phyloP scores from a whole-genome alignment of 2,888 invertebrate species.

The Gymnocheta viridis region DNA sequence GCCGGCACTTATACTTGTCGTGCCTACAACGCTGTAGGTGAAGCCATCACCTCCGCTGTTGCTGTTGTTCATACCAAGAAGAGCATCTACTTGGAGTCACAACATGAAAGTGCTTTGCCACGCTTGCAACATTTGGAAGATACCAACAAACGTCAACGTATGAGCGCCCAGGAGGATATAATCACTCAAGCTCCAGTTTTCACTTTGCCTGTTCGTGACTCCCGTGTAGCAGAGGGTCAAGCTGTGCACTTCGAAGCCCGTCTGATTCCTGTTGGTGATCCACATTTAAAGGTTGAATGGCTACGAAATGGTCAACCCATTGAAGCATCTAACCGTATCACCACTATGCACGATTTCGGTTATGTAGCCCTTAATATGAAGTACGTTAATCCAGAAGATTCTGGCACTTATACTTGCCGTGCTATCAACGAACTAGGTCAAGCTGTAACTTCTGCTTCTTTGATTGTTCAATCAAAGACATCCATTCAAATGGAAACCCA shows the following conservation, averaged over 20 bases:
- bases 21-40: slow-evolving; percentile 94
- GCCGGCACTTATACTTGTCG: slow-evolving; percentile 97
- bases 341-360: slow-evolving; percentile 98
- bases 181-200: slow-evolving; percentile 95
- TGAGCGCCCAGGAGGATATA: slow-evolving; percentile 89
- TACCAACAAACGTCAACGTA: slow-evolving; percentile 88
- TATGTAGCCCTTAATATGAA: slow-evolving; percentile 98
- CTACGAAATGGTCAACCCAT: slow-evolving; percentile 94
- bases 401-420: slow-evolving; percentile 97
- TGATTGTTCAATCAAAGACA: slow-evolving; percentile 94
- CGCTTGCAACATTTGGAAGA: slow-evolving; percentile 92
- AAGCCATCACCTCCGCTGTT: slow-evolving; percentile 95
- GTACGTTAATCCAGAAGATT: slow-evolving; percentile 96
- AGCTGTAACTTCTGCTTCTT: slow-evolving; percentile 95
- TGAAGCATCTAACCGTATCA: slow-evolving; percentile 94
- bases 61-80: slow-evolving; percentile 92
- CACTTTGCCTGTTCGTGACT: slow-evolving; percentile 94
- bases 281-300: slow-evolving; percentile 96
- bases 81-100: slow-evolving; percentile 93
- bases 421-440: slow-evolving; percentile 96
- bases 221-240: slow-evolving; percentile 93
- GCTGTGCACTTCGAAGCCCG: slow-evolving; percentile 97
- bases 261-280: slow-evolving; percentile 96
- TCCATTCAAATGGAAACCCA: slow-evolving; percentile 93
- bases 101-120: slow-evolving; percentile 92